Base-by-base conservation (phyloP, 1,140 invertebrate species). In the Melipona quadrifasciata region DNA sequence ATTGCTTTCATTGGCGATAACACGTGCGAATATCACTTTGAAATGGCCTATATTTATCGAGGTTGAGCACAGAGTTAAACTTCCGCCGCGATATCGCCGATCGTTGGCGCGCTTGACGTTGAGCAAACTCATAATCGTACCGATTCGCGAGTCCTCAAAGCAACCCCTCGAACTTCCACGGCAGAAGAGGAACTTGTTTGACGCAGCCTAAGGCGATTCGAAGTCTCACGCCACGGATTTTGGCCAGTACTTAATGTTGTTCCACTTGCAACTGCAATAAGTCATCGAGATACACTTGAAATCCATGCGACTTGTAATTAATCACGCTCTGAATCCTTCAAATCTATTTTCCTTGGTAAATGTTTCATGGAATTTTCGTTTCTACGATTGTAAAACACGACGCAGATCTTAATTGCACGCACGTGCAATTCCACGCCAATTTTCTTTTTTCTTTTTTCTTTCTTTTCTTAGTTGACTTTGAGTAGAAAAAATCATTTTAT, bases 91-190 rank as follows among this genome's bases (percentile, higher is more conserved):
- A 83, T 86, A 58, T 70, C 80, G 58, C 79, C 82, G 82, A 86
- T 89, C 85, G 85, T 57, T n/a, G 58, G 17, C 16, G 68, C 47
- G 70, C n/a, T 70, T 67, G 77, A 58, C 53, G 53, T 70, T 70
- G 74, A 81, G 88, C 76, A 87, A 90, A 86, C 89, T 89, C 89
- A 90, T 90, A 90, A 90, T 90, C 88, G 88, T 89, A 64, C 71
- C 82, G 73, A 75, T 85, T 85, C 80, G 57, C 75, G 68, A 31
- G 65, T n/a, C 58, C 76, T 88, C 76, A 88, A 88, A 89, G 80
- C 76, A 77, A 77, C 64, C 57, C 39, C 17, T 65, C 58, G 83
- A 90, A 73, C 85, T 83, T 47, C 53, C 75, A 24, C 61, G 53
- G 76, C 74, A 61, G 83, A 79, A 58, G 70, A 80, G 80, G 64